Evolutionary conservation across 2,797 vertebrate genomes (phyloP).

Genomic region (Chiroxiphia lanceolata): DNA sequence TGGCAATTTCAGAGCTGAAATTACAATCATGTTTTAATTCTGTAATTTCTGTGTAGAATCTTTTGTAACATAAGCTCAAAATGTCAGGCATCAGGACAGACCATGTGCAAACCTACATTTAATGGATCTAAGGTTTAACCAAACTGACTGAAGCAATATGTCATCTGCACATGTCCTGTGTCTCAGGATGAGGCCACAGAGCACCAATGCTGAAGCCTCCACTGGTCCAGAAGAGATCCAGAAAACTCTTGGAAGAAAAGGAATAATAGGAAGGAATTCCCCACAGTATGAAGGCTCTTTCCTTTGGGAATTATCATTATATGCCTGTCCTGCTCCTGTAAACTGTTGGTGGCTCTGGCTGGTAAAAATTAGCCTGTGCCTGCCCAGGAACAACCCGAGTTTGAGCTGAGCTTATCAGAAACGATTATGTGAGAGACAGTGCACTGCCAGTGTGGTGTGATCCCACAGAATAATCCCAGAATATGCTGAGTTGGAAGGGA

Average conservation of each 20-base stretch:
- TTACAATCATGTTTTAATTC: neutral
- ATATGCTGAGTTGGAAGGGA: neutral
- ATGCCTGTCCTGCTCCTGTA: neutral
- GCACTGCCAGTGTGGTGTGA: neutral
- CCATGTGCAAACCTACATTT: neutral
- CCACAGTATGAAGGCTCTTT: rapidly evolving
- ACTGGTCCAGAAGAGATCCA: neutral
- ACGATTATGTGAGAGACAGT: neutral
- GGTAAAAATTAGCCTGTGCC: neutral
- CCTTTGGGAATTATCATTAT: neutral
- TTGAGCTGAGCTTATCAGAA: neutral
- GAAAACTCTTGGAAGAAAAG: neutral
- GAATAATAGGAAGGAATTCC: neutral
- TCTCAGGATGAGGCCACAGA: neutral
- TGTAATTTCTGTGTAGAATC: neutral
- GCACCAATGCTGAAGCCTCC: neutral
- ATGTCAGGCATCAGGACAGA: neutral
- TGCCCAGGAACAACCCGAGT: neutral
- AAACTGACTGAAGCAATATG: neutral
- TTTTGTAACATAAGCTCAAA: neutral
- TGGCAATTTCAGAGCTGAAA: neutral
- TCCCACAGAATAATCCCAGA: neutral
- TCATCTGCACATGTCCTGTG: neutral
- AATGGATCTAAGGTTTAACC: neutral
- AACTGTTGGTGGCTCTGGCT: neutral